These are phyloP conservation scores for Cyprinus carpio DNA, from an alignment of 2,113 vertebrate genomes.

Conservation along the genomic window DNA sequence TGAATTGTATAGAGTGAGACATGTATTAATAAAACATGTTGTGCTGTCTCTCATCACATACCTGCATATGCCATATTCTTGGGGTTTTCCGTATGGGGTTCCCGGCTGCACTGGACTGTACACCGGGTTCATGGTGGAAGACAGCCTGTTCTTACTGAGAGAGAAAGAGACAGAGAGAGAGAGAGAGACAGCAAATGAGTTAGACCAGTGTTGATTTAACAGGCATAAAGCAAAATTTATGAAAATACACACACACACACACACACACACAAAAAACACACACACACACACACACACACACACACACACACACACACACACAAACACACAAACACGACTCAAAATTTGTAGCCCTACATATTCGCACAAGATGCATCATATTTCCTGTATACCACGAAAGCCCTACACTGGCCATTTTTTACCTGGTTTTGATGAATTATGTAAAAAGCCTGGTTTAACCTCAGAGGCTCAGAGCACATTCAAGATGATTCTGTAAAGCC, in stretches of 20 bases:
- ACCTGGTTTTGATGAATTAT: neutral
- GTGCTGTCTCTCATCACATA: slow-evolving; percentile 62
- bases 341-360: neutral
- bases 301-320: too few relatives aligned
- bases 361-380: neutral
- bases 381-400: too few relatives aligned
- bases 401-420: neutral
- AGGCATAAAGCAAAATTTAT: neutral
- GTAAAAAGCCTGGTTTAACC: neutral
- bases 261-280: too few relatives aligned
- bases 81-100: slow-evolving; percentile 94
- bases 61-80: slow-evolving; percentile 98
- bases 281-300: too few relatives aligned
- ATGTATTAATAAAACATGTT: slow-evolving; percentile 18
- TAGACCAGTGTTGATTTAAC: neutral
- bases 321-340: too few relatives aligned
- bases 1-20: neutral
- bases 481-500: neutral
- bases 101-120: slow-evolving; percentile 98
- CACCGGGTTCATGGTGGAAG: slow-evolving; percentile 97
- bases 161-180: slow-evolving; percentile 62
- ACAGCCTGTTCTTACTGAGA: slow-evolving; percentile 84
- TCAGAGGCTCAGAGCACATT: neutral
- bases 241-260: neutral
- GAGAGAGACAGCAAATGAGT: neutral